phyloP scores from a whole-genome alignment of 35 echinoderm and acorn worm genomes.

The Hemicentrotus pulcherrimus region DNA sequence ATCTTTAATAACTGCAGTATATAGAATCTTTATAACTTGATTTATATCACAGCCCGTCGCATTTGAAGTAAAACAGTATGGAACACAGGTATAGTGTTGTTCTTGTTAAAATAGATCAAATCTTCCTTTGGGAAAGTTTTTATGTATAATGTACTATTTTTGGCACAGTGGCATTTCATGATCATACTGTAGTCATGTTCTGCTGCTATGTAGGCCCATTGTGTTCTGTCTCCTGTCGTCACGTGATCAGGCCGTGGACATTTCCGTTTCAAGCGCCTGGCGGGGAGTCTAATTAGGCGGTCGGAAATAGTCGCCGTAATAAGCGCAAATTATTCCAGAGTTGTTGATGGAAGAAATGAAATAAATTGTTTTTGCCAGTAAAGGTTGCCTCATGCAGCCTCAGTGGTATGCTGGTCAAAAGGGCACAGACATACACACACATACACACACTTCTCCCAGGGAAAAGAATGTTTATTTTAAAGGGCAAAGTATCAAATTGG shows the following conservation, averaged over 20 bases:
- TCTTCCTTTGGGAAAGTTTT: too few species aligned
- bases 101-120: too few species aligned
- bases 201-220: too few species aligned
- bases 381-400: neutral
- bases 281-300: neutral
- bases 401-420: neutral
- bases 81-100: too few species aligned
- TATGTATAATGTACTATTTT: too few species aligned
- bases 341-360: slow-evolving; percentile 13
- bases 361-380: slow-evolving; percentile 19
- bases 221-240: neutral
- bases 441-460: too few species aligned
- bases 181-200: too few species aligned
- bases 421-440: neutral
- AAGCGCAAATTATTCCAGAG: neutral
- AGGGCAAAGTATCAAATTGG: neutral
- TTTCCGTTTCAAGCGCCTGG: neutral
- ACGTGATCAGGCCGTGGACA: neutral
- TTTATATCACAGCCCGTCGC: too few species aligned
- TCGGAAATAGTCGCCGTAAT: neutral
- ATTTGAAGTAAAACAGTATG: too few species aligned
- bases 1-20: too few species aligned
- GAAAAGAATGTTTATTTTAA: neutral
- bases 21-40: too few species aligned
- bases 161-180: too few species aligned